phyloP scores from a whole-genome alignment of 1,140 invertebrate species.

The Brachionus paranguensis region DNA sequence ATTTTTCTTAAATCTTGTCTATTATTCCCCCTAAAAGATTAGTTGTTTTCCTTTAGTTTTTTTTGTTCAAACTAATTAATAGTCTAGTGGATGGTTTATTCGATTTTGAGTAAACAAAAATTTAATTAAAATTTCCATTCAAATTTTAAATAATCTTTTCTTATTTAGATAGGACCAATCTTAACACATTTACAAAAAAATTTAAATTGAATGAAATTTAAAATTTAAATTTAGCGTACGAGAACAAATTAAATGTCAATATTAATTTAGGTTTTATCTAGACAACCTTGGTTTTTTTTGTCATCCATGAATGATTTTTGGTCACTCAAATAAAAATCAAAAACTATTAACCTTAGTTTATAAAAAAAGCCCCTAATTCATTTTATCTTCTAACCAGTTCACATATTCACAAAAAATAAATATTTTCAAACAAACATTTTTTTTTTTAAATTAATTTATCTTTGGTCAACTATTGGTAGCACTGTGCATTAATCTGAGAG shows the following conservation, averaged over 20 bases:
- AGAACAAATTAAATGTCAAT: conserved; percentile 6
- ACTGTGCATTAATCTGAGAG: neutral
- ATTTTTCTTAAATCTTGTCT: neutral
- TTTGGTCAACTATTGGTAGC: neutral
- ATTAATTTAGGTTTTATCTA: neutral
- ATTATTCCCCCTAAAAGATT: conserved; percentile 3
- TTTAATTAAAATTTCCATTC: neutral
- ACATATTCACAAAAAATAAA: neutral
- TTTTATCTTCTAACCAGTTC: neutral
- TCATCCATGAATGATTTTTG: neutral
- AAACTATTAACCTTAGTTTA: neutral
- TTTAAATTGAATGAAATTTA: conserved; percentile 15
- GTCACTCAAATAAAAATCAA: neutral
- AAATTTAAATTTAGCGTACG: conserved; percentile 13
- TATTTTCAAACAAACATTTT: neutral
- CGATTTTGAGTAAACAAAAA: conserved; percentile 9
- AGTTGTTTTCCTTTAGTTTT: neutral
- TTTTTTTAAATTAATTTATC: neutral
- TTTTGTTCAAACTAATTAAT: neutral
- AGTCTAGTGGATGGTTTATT: neutral
- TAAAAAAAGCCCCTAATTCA: neutral
- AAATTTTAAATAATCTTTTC: neutral
- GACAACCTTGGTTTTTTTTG: neutral
- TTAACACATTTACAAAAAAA: neutral
- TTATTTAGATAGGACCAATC: neutral